Evolutionary conservation across 2,113 vertebrate species (phyloP).

Genomic region (Tamias sibiricus): DNA sequence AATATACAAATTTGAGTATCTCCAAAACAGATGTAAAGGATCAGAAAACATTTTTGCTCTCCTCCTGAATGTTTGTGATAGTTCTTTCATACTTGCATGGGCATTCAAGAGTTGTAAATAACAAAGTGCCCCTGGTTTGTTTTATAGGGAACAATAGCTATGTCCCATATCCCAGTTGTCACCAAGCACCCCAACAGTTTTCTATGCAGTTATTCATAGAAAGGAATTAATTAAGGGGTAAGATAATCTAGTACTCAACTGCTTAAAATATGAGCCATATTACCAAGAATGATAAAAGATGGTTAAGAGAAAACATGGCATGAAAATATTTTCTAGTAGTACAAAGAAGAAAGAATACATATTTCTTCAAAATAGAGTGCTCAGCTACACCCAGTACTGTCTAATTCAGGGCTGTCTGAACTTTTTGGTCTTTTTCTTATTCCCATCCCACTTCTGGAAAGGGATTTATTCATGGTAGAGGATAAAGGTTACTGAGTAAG

Average conservation of each 20-base stretch:
- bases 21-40: background rate
- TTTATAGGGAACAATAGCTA: background rate
- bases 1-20: background rate
- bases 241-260: background rate
- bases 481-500: slow-evolving; percentile 77
- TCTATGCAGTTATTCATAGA: background rate
- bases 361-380: background rate
- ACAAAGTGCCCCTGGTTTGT: background rate
- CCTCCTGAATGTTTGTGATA: background rate
- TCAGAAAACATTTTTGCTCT: background rate
- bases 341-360: background rate
- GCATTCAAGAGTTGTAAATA: background rate
- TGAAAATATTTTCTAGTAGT: background rate
- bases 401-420: slow-evolving; percentile 43
- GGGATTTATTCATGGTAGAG: slow-evolving; percentile 73
- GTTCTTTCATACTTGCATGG: background rate
- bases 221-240: background rate
- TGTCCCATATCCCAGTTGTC: background rate
- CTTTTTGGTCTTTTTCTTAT: slow-evolving; percentile 54
- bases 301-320: background rate
- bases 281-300: slow-evolving; percentile 14
- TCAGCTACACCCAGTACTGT: background rate
- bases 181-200: background rate
- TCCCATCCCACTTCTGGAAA: slow-evolving; percentile 48
- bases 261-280: slow-evolving; percentile 18